Evolutionary conservation across 2,888 invertebrate genomes (phyloP).

Genomic region (Cyaniris semiargus): DNA sequence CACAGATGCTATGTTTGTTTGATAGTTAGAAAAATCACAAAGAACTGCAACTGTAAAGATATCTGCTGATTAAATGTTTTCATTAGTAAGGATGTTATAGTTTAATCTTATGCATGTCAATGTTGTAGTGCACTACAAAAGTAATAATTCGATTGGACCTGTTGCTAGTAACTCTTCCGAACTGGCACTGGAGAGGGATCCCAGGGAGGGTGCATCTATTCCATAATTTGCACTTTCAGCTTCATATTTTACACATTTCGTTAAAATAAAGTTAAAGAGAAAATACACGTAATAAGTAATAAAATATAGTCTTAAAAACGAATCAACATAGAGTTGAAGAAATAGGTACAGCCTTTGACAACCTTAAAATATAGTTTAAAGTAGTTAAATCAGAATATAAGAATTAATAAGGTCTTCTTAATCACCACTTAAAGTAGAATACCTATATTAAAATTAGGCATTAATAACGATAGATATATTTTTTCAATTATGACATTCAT

Average conservation of each 20-base stretch:
- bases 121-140: constrained; percentile 37
- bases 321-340: neutral
- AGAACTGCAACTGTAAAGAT: no score
- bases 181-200: constrained; percentile 79
- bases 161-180: constrained; percentile 83
- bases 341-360: neutral
- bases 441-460: no score
- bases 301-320: neutral
- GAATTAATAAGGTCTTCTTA: no score
- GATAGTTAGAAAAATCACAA: no score
- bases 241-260: constrained; percentile 20
- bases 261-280: neutral
- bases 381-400: no score
- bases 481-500: no score
- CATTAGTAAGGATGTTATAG: neutral
- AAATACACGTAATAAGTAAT: neutral
- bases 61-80: neutral
- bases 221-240: constrained; percentile 32
- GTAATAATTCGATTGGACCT: constrained; percentile 77
- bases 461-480: no score
- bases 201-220: constrained; percentile 78
- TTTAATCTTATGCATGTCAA: constrained; percentile 30
- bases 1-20: neutral
- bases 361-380: no score
- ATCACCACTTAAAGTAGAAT: no score